phyloP scores from a whole-genome alignment of 1,140 invertebrate species.

The Ladona fulva region DNA sequence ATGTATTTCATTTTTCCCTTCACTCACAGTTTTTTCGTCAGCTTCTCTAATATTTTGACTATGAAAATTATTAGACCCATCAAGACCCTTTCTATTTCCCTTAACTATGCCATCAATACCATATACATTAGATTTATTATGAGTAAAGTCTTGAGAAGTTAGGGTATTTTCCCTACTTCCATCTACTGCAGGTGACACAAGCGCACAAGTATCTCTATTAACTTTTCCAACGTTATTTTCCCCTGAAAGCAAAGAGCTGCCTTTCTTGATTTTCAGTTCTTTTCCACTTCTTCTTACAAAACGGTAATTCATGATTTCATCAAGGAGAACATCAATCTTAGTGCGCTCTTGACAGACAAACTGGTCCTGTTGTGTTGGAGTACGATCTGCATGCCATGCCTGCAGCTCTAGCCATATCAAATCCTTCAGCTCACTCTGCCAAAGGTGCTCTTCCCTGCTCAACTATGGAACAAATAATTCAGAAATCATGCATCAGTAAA shows the following conservation, averaged over 20 bases:
- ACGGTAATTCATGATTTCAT: slow-evolving; percentile 69
- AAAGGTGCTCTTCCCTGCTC: slow-evolving; percentile 71
- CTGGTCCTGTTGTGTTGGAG: slow-evolving; percentile 62
- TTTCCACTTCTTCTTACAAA: slow-evolving; percentile 25
- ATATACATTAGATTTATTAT: not conserved
- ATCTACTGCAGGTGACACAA: not conserved
- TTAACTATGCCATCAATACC: not conserved
- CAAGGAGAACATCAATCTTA: slow-evolving; percentile 55
- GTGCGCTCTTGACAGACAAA: slow-evolving; percentile 63
- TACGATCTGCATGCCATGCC: slow-evolving; percentile 64
- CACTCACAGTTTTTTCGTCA: not conserved
- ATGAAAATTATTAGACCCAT: too few species aligned
- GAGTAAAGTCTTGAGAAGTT: not conserved
- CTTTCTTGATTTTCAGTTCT: slow-evolving; percentile 11
- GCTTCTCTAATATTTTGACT: not conserved
- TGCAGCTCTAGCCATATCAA: slow-evolving; percentile 84
- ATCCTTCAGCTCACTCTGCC: slow-evolving; percentile 81
- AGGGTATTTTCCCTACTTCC: not conserved
- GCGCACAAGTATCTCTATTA: not conserved
- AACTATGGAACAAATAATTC: slow-evolving; percentile 41
- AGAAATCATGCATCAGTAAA: too few species aligned
- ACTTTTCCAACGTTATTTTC: not conserved
- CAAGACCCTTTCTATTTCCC: not conserved
- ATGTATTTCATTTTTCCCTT: slow-evolving; percentile 25
- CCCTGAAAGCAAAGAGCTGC: not conserved